These are phyloP conservation scores for Lanistes nyassanus DNA, from an alignment of 1,140 invertebrate genomes.

Conservation along the genomic window DNA sequence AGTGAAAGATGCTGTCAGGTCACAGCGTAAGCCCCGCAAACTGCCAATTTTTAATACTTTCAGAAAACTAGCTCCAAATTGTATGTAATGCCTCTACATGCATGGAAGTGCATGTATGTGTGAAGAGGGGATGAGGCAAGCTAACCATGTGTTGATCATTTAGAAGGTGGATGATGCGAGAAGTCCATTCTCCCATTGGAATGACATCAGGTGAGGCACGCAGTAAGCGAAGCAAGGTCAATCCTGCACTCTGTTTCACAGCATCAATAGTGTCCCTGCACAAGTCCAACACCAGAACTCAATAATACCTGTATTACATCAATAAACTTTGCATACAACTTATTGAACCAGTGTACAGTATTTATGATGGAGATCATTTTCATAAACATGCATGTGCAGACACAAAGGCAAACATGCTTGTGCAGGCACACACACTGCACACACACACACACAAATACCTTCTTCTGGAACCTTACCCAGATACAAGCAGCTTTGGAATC, in stretches of 20 bases:
- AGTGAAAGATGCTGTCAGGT: too few species aligned
- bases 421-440: not conserved
- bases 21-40: too few species aligned
- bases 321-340: not conserved
- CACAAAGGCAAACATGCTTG: not conserved
- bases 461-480: conserved; percentile 76
- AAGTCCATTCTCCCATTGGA: conserved; percentile 97
- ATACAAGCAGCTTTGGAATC: conserved; percentile 97
- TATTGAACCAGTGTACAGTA: not conserved
- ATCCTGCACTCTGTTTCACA: conserved; percentile 98
- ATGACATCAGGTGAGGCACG: conserved; percentile 92
- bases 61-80: too few species aligned
- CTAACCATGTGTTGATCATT: conserved; percentile 96
- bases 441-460: not conserved
- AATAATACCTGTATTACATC: not conserved
- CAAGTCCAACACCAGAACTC: conserved; percentile 30
- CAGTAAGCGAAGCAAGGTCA: conserved; percentile 93
- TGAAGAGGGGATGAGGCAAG: too few species aligned
- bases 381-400: not conserved
- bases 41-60: too few species aligned
- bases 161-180: conserved; percentile 96
- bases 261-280: conserved; percentile 98
- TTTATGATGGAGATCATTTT: not conserved
- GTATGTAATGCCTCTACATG: too few species aligned
- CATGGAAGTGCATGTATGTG: not conserved